Base-by-base conservation (phyloP, 2,113 vertebrate genomes). In the Barbus barbus region DNA sequence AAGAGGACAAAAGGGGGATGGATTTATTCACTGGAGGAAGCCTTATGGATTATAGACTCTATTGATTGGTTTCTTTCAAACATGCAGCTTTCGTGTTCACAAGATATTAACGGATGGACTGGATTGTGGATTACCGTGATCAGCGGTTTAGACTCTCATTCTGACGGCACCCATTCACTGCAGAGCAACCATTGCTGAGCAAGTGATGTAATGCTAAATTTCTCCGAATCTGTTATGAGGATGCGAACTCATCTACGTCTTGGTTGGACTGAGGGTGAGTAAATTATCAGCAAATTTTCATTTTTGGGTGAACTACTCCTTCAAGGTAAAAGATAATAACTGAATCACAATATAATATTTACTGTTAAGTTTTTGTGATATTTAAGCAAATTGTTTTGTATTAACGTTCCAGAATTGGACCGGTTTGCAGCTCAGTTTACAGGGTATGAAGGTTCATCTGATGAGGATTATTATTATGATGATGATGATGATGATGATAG, bases 381-480 rank as follows among this genome's bases (percentile, higher is more conserved):
- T 51, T 31, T 28, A 75, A 58, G 8, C 7, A 2, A 8, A 51
- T 11, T 11, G 0, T 77, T 48, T 75, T 58, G 1, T 36, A 20
- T 58, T 74, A 20, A n/a, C 65, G 5, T 84, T 83, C 63, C 20
- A 77, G 12, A 65, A 88, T 20, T 87, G 4, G 65, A 82, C 24
- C 2, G 9, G 12, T 82, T 82, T 67, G 16, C n/a, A 28, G n/a
- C 28, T 44, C 67, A 81, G 41, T 74, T 87, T 24, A 12, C 33
- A 9, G 73, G 11, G 0, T 84, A 72, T 81, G 78, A 80, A 14
- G 60, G 22, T 89, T 89, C 53, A 85, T 88, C 85, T 33, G 91
- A 90, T 3, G 84, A 88, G 1, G 89, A 89, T 1, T 87, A 89
- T 1, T 31, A 90, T 48, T 16, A 48, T 20, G 86, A 90, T 44